Evolutionary conservation across 92 coral and sea anemone genomes (phyloP).

Genomic region (Blastomussa wellsi): DNA sequence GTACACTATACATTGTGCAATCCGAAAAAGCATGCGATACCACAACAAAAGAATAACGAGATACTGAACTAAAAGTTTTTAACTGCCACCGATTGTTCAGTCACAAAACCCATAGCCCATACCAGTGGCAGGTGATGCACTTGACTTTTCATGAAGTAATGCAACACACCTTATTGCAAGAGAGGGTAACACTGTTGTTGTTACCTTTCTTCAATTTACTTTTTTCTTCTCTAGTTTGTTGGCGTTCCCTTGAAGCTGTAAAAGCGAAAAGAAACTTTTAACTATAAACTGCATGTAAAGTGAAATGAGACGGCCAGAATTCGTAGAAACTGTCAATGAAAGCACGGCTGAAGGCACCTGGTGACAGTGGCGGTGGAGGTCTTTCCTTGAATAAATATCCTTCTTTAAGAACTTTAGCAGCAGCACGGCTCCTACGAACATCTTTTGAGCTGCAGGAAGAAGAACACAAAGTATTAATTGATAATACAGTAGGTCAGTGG

Average conservation of each 20-base stretch:
- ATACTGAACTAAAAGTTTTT: too few species aligned
- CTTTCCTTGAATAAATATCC: conserved; percentile 61
- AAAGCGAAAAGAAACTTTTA: conserved; percentile 8
- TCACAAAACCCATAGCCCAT: not conserved
- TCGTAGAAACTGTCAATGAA: not conserved
- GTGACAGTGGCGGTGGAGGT: conserved; percentile 44
- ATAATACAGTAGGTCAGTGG: too few species aligned
- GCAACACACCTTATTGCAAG: not conserved
- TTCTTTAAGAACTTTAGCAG: conserved; percentile 56
- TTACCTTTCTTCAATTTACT: conserved; percentile 3
- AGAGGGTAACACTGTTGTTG: not conserved
- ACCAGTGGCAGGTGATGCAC: not conserved
- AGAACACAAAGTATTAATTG: conserved; percentile 12
- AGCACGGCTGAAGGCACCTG: conserved; percentile 33
- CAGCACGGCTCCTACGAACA: conserved; percentile 55
- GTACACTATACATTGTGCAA: not conserved
- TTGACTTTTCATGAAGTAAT: not conserved
- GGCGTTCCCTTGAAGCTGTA: conserved; percentile 6
- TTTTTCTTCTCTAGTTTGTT: conserved; percentile 4
- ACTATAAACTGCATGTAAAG: not conserved
- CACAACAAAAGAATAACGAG: not conserved
- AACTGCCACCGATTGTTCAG: not conserved
- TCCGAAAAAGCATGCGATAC: too few species aligned
- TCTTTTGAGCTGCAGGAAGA: conserved; percentile 45
- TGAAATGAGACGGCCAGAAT: not conserved